These are phyloP conservation scores for Petromus typicus DNA, from an alignment of 2,113 vertebrate species.

Conservation along the genomic window DNA sequence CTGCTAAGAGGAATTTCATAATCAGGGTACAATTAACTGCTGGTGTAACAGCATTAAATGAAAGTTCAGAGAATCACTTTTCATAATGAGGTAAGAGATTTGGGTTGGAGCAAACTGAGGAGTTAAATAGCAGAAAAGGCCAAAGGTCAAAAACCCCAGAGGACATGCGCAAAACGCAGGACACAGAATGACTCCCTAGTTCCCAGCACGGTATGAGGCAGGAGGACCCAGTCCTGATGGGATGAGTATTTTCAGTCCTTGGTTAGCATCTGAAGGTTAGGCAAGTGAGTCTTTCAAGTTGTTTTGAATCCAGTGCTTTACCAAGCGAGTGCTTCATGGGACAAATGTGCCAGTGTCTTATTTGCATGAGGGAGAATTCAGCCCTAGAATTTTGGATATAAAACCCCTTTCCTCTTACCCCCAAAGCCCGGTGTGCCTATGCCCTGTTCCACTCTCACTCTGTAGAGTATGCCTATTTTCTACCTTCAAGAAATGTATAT, in stretches of 20 bases:
- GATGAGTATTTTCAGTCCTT: neutral
- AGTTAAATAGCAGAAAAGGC: neutral
- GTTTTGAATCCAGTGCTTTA: neutral
- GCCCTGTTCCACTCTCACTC: neutral
- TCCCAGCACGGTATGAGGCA: neutral
- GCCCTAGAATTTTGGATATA: neutral
- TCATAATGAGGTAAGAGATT: neutral
- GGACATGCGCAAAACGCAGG: neutral
- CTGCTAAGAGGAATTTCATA: neutral
- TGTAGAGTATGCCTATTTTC: neutral
- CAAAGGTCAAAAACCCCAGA: neutral
- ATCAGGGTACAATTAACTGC: neutral
- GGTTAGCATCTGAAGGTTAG: neutral
- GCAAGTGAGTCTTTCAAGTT: neutral
- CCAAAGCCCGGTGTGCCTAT: neutral
- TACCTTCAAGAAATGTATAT: neutral
- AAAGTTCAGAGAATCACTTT: neutral
- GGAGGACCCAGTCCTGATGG: neutral
- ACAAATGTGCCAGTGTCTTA: neutral
- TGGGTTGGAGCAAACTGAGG: neutral
- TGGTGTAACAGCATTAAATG: neutral
- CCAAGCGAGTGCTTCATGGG: neutral
- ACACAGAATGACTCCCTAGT: neutral
- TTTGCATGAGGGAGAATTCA: neutral
- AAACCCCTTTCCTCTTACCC: neutral